Conservation (phyloP, 2,113 vertebrate species). For the rabbit (Oryctolagus cuniculus) region DNA sequence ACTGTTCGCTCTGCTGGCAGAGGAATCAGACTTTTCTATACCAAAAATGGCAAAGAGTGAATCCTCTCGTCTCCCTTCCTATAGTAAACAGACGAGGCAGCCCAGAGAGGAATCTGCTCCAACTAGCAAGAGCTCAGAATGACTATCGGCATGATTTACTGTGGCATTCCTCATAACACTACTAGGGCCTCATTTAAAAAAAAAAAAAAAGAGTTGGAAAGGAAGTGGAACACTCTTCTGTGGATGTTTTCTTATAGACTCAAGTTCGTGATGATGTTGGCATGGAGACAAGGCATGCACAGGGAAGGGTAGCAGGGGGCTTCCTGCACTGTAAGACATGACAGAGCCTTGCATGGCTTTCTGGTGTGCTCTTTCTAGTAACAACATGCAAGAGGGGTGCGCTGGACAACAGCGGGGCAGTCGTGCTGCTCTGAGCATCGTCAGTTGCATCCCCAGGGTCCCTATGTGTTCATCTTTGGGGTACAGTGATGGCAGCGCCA, state of each 20-base stretch:
- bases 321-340: background rate
- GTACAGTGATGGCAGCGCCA: background rate
- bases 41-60: conserved; percentile 65
- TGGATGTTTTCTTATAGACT: background rate
- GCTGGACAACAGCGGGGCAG: background rate
- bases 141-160: conserved; percentile 46
- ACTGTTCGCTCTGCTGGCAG: conserved; percentile 30
- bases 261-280: conserved; percentile 26
- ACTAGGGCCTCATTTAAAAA: background rate
- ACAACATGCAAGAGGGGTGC: background rate
- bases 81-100: conserved; percentile 57
- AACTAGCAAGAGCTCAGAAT: conserved; percentile 56
- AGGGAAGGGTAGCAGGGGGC: background rate
- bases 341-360: background rate
- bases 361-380: background rate
- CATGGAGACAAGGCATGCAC: background rate
- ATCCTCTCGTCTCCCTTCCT: conserved; percentile 45
- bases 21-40: conserved; percentile 46
- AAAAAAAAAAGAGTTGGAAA: conserved; percentile 37
- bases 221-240: conserved; percentile 35
- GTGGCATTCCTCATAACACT: conserved; percentile 56
- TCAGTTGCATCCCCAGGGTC: background rate
- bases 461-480: background rate
- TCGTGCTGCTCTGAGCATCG: background rate
- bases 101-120: conserved; percentile 59